Evolutionary conservation across 2,113 vertebrate species (phyloP).

Genomic region (Monopterus albus): DNA sequence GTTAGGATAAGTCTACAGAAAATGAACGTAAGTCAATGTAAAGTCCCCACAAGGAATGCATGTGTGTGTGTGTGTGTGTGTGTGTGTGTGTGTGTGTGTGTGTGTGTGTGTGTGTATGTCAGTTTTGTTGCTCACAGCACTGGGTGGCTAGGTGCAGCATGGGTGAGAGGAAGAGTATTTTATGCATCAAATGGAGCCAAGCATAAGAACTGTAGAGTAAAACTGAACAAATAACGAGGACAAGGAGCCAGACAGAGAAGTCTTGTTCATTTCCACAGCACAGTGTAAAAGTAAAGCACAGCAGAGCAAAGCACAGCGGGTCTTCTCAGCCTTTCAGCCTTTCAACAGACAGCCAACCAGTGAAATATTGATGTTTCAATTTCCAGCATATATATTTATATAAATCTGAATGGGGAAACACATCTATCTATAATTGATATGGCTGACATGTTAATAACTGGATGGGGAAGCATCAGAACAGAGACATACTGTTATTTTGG

Average conservation of each 20-base stretch:
- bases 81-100: no score
- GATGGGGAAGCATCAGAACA: conserved; percentile 36
- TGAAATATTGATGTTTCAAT: conserved; percentile 82
- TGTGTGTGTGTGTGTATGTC: conserved; percentile 4
- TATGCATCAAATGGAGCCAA: conserved; percentile 22
- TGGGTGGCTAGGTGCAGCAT: neutral
- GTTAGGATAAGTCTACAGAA: no score
- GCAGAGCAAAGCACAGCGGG: conserved; percentile 39
- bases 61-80: no score
- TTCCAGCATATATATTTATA: conserved; percentile 75
- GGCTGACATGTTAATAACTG: conserved; percentile 74
- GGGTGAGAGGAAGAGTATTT: neutral
- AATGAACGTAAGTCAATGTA: no score
- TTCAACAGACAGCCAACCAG: conserved; percentile 65
- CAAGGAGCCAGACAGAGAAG: conserved; percentile 28
- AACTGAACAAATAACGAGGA: conserved; percentile 16
- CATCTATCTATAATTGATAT: conserved; percentile 76
- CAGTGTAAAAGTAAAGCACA: conserved; percentile 30
- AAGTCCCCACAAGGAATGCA: no score
- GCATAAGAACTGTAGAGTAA: conserved; percentile 14
- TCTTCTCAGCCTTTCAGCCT: conserved; percentile 61
- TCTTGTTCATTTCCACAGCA: conserved; percentile 10
- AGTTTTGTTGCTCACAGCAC: conserved; percentile 30
- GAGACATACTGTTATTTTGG: neutral
- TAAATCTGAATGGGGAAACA: conserved; percentile 63